Evolutionary conservation across 2,113 vertebrate species (phyloP).

Genomic region (Labeo catla): DNA sequence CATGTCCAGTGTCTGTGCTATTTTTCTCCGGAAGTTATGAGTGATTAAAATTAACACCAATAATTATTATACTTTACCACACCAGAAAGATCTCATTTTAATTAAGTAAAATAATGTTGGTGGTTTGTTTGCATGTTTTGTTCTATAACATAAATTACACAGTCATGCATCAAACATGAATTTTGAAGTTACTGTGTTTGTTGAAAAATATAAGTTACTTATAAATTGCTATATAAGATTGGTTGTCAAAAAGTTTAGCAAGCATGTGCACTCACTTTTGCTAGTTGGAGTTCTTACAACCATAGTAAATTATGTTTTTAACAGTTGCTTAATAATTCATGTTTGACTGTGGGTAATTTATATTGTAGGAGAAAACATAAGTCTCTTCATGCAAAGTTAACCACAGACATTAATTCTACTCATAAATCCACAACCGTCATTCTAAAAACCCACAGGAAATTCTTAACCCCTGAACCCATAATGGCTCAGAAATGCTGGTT

Average conservation of each 20-base stretch:
- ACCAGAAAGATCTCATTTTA: not conserved
- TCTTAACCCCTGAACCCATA: not conserved
- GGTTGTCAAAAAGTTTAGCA: not conserved
- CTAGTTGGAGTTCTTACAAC: not conserved
- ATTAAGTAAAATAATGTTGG: not conserved
- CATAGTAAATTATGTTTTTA: not conserved
- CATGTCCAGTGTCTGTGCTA: too few species aligned
- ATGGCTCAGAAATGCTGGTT: not conserved
- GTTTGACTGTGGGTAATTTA: not conserved
- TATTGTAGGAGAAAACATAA: not conserved
- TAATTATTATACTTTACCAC: not conserved
- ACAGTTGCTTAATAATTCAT: not conserved
- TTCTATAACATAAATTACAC: not conserved
- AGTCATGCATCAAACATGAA: not conserved
- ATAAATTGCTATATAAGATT: not conserved
- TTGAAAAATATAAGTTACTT: not conserved
- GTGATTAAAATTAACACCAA: not conserved
- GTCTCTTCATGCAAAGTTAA: not conserved
- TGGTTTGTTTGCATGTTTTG: not conserved
- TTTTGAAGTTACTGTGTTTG: not conserved
- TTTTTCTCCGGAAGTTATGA: too few species aligned
- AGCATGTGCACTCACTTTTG: not conserved
- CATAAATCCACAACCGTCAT: not conserved
- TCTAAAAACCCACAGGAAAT: not conserved
- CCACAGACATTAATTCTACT: slow-evolving; percentile 13